Base-by-base conservation (phyloP, 64 coral and sea anemone genomes). In the Porites australiensis region DNA sequence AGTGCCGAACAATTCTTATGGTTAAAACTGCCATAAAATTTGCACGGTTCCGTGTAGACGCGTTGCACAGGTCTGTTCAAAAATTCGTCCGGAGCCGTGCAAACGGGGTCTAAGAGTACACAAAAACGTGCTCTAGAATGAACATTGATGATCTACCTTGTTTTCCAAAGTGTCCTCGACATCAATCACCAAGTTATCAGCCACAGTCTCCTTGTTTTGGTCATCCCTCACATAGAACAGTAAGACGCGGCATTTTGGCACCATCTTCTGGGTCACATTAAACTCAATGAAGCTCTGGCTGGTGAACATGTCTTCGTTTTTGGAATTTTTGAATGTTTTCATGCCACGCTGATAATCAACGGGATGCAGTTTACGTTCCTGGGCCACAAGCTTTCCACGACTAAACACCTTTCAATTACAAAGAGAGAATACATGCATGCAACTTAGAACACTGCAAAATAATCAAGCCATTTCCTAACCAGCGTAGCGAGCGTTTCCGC, bases 161-260 rank as follows among this genome's bases (percentile, higher is more conserved):
- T 98, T 98, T 88, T 98, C 91, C 46, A 98, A 78, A 54, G 74
- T 96, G 76, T 91, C 94, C n/a, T 98, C 97, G 3, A 93, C 59
- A 53, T 98, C 94, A 8, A 93, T 44, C 70, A 74, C 5, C 75
- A 96, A 71, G 62, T 84, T 96, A 44, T 96, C 97, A 1, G 94
- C 97, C 48, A 98, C 97, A 37, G 97, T 98, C 37, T 98, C 97
- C 1, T 45, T 19, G 68, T 37, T 37, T 37, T 37, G 27, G 27
- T 98, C 97, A 16, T 73, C 27, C 8, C 94, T 75, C 63, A 98
- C 89, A 73, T 98, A 91, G 75, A 89, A 98, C 8, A 96, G 72
- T 9, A 98, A 67, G 20, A 98, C 44, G 21, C 91, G 81, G 47
- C 94, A 96, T 16, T 87, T 91, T 6, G 97, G 97, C 3, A 98